These are phyloP conservation scores for Albula glossodonta DNA, from an alignment of 2,113 vertebrate genomes.

Conservation along the genomic window DNA sequence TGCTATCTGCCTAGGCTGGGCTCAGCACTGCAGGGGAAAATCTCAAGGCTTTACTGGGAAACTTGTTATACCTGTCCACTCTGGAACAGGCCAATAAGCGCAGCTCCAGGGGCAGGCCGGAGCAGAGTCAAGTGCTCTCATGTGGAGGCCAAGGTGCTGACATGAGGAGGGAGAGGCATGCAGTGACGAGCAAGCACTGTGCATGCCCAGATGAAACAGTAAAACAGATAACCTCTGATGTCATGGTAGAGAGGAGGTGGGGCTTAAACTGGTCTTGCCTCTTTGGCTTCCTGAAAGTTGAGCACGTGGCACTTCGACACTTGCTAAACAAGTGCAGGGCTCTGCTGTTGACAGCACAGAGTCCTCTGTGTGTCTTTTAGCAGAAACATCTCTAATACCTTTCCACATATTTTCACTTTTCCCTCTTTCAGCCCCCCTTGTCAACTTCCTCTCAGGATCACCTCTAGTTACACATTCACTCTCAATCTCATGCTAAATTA, in stretches of 20 bases:
- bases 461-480: neutral
- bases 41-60: no score
- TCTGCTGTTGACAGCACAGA: neutral
- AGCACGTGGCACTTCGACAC: neutral
- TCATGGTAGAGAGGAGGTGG: neutral
- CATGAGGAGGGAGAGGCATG: neutral
- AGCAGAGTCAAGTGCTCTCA: neutral
- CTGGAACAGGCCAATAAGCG: neutral
- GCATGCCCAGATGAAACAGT: neutral
- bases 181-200: neutral
- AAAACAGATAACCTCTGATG: neutral
- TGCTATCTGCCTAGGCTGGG: no score
- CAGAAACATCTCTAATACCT: no score
- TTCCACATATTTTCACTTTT: no score
- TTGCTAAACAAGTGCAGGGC: neutral
- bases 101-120: no score
- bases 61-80: no score
- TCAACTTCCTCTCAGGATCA: no score
- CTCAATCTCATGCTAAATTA: neutral
- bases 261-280: neutral
- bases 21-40: no score
- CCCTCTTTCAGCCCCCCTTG: no score
- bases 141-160: neutral
- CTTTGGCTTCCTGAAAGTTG: conserved; percentile 1
- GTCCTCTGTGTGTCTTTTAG: neutral